These are phyloP conservation scores for Typhlichthys eigenmanni DNA, from an alignment of 2,797 vertebrate genomes.

Conservation along the genomic window DNA sequence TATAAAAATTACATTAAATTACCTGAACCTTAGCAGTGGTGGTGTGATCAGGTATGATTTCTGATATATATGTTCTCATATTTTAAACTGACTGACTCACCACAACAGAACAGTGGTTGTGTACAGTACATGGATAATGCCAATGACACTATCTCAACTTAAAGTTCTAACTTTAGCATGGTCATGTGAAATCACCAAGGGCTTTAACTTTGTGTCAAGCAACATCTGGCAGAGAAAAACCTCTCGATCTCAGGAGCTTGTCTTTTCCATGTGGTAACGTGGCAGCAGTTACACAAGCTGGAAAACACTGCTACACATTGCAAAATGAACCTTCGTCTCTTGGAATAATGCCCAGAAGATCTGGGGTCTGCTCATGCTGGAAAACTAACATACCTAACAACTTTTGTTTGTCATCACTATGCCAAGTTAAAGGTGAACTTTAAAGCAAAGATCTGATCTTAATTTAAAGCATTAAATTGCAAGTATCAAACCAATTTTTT, in stretches of 20 bases:
- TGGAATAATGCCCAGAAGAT: constrained; percentile 38
- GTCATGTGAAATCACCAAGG: neutral
- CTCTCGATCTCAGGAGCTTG: constrained; percentile 21
- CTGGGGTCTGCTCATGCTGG: constrained; percentile 18
- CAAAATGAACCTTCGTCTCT: constrained; percentile 35
- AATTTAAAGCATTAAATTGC: neutral
- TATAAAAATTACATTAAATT: neutral
- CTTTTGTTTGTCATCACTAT: constrained; percentile 13
- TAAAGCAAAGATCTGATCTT: neutral
- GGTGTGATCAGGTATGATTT: neutral
- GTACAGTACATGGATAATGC: too few species aligned
- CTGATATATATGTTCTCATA: neutral
- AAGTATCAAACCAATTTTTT: neutral
- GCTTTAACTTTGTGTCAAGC: constrained; percentile 15
- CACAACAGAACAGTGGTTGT: too few species aligned
- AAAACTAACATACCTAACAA: constrained; percentile 10
- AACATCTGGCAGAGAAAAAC: constrained; percentile 43
- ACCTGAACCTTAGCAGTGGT: neutral
- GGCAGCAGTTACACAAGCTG: constrained; percentile 67
- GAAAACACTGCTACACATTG: constrained; percentile 36
- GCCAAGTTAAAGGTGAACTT: neutral
- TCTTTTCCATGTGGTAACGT: constrained; percentile 56
- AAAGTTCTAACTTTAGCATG: neutral
- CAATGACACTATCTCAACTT: neutral
- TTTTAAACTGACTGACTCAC: neutral